Conservation (phyloP, 2,888 invertebrate genomes). For the Tinea trinotella region DNA sequence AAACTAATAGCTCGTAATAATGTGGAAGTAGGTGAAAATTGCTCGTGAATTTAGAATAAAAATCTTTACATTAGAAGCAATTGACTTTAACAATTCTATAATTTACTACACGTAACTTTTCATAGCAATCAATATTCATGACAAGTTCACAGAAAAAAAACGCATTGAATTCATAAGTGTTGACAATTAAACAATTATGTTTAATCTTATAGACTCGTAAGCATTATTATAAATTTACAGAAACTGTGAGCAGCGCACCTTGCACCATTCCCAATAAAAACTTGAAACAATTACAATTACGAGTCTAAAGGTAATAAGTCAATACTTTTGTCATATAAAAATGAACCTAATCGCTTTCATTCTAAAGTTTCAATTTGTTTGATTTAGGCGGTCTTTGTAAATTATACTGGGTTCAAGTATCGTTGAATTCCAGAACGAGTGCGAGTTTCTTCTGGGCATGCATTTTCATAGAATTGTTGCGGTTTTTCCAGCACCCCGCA, state of each 20-base stretch:
- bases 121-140: constrained; percentile 6
- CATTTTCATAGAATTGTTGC: constrained; percentile 67
- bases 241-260: constrained; percentile 43
- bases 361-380: constrained; percentile 52
- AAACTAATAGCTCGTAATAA: background rate
- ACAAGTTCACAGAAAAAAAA: background rate
- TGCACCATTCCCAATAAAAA: constrained; percentile 53
- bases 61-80: constrained; percentile 11
- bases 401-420: constrained; percentile 23
- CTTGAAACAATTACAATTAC: constrained; percentile 62
- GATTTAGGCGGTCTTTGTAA: constrained; percentile 21
- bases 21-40: background rate
- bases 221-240: constrained; percentile 15
- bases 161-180: background rate
- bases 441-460: constrained; percentile 61
- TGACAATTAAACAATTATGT: constrained; percentile 11
- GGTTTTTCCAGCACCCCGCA: constrained; percentile 70
- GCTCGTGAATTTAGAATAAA: background rate
- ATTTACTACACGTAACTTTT: background rate
- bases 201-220: constrained; percentile 15
- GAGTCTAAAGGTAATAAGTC: constrained; percentile 47
- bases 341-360: constrained; percentile 45
- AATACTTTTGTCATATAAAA: constrained; percentile 47
- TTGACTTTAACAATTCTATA: constrained; percentile 4
- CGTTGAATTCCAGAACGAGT: constrained; percentile 44